These are phyloP conservation scores for Lampris incognitus DNA, from an alignment of 2,113 vertebrate species.

Conservation along the genomic window DNA sequence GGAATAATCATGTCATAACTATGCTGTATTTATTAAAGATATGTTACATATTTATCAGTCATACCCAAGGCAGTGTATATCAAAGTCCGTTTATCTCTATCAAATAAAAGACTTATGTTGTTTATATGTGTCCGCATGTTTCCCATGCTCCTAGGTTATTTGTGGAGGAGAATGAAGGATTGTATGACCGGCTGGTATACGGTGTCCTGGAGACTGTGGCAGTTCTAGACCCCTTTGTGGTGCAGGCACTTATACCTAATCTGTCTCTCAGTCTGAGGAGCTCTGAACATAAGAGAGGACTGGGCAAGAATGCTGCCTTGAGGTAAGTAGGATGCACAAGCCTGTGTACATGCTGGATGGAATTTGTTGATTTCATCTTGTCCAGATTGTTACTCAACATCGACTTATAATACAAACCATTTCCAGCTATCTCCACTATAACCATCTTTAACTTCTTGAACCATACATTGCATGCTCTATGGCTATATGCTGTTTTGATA, in stretches of 20 bases:
- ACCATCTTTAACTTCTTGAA: constrained; percentile 6
- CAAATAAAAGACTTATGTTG: neutral
- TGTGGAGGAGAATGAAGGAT: constrained; percentile 86
- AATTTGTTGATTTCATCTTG: neutral
- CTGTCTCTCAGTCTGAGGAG: constrained; percentile 88
- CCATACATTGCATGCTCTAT: constrained; percentile 20
- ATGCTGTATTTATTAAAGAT: no score
- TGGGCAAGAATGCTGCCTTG: constrained; percentile 88
- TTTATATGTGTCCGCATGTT: constrained; percentile 10
- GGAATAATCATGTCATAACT: no score
- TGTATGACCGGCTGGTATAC: constrained; percentile 89
- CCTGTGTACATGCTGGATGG: constrained; percentile 35
- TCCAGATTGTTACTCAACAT: no score
- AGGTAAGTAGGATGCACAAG: constrained; percentile 80
- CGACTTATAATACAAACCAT: constrained; percentile 30
- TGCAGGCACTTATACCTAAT: constrained; percentile 86
- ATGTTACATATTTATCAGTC: neutral
- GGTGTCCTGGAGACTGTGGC: constrained; percentile 87
- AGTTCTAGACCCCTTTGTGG: constrained; percentile 81
- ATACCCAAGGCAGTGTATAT: neutral
- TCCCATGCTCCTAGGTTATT: constrained; percentile 83
- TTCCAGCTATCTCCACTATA: constrained; percentile 64
- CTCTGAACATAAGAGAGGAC: constrained; percentile 90
- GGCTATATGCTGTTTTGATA: constrained; percentile 1
- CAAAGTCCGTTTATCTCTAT: neutral